Evolutionary conservation across 2,113 vertebrate genomes (phyloP).

Genomic region (Phylloscopus trochilus): DNA sequence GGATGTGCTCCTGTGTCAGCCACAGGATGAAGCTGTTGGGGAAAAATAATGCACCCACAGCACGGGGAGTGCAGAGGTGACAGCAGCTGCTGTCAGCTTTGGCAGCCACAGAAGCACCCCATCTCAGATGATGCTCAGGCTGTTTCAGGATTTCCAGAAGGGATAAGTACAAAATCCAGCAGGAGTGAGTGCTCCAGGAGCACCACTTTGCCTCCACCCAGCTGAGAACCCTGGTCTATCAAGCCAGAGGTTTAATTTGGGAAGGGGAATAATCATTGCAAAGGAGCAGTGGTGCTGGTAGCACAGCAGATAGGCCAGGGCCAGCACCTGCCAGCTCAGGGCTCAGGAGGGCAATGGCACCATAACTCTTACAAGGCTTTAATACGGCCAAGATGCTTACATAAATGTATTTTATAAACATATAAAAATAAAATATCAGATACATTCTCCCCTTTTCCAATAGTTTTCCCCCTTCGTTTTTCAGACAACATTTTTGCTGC

Average conservation of each 20-base stretch:
- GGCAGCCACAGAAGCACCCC: accelerated
- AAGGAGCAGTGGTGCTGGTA: not conserved
- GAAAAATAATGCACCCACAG: not conserved
- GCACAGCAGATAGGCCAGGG: not conserved
- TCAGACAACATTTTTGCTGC: not conserved
- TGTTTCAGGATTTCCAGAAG: not conserved
- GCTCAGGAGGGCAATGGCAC: not conserved
- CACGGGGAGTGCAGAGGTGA: accelerated
- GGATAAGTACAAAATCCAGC: not conserved
- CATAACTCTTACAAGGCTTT: not conserved
- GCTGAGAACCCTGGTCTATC: not conserved
- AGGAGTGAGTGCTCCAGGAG: not conserved
- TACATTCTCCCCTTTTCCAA: not conserved
- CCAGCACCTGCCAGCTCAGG: not conserved
- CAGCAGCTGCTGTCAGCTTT: not conserved
- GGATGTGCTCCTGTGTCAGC: not conserved
- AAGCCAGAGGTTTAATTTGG: not conserved
- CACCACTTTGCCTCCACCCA: not conserved
- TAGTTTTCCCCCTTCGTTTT: not conserved
- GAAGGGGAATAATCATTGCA: not conserved
- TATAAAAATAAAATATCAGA: not conserved
- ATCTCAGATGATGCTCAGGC: not conserved
- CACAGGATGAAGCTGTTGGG: not conserved
- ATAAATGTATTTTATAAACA: not conserved
- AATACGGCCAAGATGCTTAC: not conserved